Base-by-base conservation (phyloP, 1,140 invertebrate genomes). In the Drosophila busckii region DNA sequence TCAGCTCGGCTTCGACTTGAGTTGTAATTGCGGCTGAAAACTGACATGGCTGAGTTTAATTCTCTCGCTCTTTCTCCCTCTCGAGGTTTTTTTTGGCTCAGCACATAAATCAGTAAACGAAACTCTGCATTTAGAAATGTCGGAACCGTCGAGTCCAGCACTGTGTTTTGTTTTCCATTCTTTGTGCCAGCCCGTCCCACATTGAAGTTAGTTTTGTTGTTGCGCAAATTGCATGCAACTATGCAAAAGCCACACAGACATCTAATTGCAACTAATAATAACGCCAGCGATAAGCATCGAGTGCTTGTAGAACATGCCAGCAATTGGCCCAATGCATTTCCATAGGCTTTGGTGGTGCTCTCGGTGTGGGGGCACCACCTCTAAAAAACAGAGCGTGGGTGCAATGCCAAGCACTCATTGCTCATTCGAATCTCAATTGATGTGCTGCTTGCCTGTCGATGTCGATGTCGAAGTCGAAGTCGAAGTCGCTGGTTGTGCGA, bases 251-350 rank as follows among this genome's bases (percentile, higher is more conserved):
- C 58, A 62, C 69, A 68, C 70, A 63, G 63, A 70, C 69, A 78
- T 84, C 78, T 83, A 83, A 83, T 84, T 83, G 78, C 71, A 61
- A 69, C 71, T 78, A 83, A 83, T 83, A 84, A 84, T 84, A 83
- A 78, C 55, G 68, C 61, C 34, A 56, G 42, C 73, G 68, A 70
- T 76, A 70, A 76, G 62, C 53, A 76, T 76, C 70, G 53, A 29
- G 25, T 45, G 44, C 37, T 49, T 65, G 55, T 55, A 68, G 29
- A 64, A 59, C 67, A 70, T 35, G 70, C 46, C 52, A 56, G 28
- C 63, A 67, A 67, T 62, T 66, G 69, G 56, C 56, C 31, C 64
- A 64, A 64, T 64, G 60, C 50, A 64, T 45, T 60, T 68, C 46
- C 19, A 50, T 28, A 28, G 46, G 34, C 42, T 63, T 55, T 62